Evolutionary conservation across 2,113 vertebrate species (phyloP), one percentile per base, ranked within the genome.

Genomic region (Zosterops borbonicus): DNA sequence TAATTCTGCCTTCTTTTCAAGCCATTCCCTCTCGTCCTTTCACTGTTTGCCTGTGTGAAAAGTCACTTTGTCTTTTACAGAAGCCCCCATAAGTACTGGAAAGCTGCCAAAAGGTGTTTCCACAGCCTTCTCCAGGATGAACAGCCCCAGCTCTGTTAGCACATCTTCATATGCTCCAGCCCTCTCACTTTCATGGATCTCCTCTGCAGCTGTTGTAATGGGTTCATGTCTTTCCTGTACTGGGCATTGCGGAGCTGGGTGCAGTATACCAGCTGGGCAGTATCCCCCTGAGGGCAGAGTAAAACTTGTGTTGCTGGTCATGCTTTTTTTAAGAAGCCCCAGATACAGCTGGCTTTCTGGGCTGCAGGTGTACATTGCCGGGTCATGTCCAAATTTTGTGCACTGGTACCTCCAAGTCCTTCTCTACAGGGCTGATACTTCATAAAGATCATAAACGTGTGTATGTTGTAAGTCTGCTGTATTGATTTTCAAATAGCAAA

Each of bases 351-450:
- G 49, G 9, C 23, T 16, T 73, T 90, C 33, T 88, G 29, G 65
- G 27, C 65, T 69, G 18, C 8, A 3, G 46, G 8, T 5, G 1
- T 49, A 4, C 9, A 6, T 55, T 78, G 25, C 12, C 0, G 0
- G 23, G 12, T 81, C 33, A 14, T 7, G 7, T 75, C 50, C 55
- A 56, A 3, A 5, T 89, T 89, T 91, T 9, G 21, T 27, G 31
- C 37, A 39, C 16, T 0, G 0, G 6, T 47, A 58, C 31, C 4
- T 29, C 6, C 16, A 62, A 28, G 16, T 67, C n/a, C n/a, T 88
- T 28, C 20, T 79, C 28, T 62, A 25, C 17, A 58, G n/a, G 35
- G 12, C 47, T 79, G 62, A 11, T 71, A 27, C 17, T 47, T 71
- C 5, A 29, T 69, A 41, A 62, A 83, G 23, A 28, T 74, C 4